Evolutionary conservation across 2,797 vertebrate species (phyloP), one percentile per base, ranked within the genome.

Genomic region (Salmo trutta): DNA sequence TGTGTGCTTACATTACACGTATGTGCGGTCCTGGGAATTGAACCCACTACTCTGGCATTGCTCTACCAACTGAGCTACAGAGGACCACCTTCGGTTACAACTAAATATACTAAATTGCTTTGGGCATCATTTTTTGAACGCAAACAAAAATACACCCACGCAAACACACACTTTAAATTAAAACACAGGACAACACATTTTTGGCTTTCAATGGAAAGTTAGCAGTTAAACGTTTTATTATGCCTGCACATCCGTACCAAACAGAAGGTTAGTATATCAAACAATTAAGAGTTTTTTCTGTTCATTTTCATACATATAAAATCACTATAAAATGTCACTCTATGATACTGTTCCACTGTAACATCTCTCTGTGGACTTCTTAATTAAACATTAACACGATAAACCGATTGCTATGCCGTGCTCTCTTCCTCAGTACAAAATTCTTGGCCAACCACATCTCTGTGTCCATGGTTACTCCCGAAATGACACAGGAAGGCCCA

Each of bases 321-420:
- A 94, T 89, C 86, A 90, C 92, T 92, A 94, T 86, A 93, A 94
- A 93, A 93, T 86, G 79, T 88, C 88, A 91, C 90, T 88, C 88
- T 87, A 79, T 86, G 88, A 86, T 86, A 85, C 79, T 79, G 81
- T 68, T 82, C 84, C 84, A 80, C 71, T 78, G 73, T 78, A 88
- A 85, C 80, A 72, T 47, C 41, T 47, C 41, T 67, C 76, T 73
- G 74, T 80, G 81, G 79, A 73, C 62, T 80, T 85, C 79, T 81
- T 77, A 74, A 79, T 80, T 75, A 77, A 88, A 88, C 87, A 84
- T 89, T 90, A 87, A 83, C 81, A 87, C 81, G 82, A 85, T 75
- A 84, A 82, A 77, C 71, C 4, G 74, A 78, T n/a, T 33, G 75
- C 64, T 73, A 80, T 80, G 69, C 78, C 68, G 71, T 81, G 74